Evolutionary conservation across 2,113 vertebrate species (phyloP).

Genomic region (Hippopotamus amphibius): DNA sequence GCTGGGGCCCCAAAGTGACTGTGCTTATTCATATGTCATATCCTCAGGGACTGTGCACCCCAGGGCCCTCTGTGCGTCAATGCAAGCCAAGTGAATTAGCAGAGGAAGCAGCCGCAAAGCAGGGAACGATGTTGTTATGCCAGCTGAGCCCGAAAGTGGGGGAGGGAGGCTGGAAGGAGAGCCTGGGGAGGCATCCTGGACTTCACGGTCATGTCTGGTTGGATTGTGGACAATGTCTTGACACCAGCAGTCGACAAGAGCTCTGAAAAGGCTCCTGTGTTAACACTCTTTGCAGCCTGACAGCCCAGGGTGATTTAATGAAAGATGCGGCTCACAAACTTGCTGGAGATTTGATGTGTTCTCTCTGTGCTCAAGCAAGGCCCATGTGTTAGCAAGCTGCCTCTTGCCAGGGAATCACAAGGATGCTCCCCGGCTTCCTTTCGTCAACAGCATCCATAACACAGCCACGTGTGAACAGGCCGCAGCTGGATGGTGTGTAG

Average conservation of each 20-base stretch:
- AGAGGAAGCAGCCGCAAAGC: slow-evolving; percentile 42
- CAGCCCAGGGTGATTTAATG: not conserved
- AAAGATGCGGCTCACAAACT: not conserved
- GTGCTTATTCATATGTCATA: not conserved
- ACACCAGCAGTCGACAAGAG: not conserved
- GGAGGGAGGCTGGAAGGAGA: not conserved
- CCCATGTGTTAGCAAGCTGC: not conserved
- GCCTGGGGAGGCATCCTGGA: accelerated
- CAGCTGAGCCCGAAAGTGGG: slow-evolving; percentile 25
- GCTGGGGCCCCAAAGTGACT: not conserved
- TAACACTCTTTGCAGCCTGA: not conserved
- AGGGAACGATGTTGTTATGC: not conserved
- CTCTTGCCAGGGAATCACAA: not conserved
- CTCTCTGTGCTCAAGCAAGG: not conserved
- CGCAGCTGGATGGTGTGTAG: not conserved
- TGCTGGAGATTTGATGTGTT: not conserved
- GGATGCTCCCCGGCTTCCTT: not conserved
- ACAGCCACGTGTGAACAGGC: not conserved
- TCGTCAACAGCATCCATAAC: not conserved
- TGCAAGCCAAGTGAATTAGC: slow-evolving; percentile 54
- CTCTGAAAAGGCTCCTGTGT: not conserved
- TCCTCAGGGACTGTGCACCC: not conserved
- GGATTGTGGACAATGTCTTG: not conserved
- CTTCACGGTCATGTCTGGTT: not conserved
- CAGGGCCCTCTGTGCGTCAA: slow-evolving; percentile 56